phyloP scores from a whole-genome alignment of 2,113 vertebrate genomes.

The Ctenomys sociabilis region DNA sequence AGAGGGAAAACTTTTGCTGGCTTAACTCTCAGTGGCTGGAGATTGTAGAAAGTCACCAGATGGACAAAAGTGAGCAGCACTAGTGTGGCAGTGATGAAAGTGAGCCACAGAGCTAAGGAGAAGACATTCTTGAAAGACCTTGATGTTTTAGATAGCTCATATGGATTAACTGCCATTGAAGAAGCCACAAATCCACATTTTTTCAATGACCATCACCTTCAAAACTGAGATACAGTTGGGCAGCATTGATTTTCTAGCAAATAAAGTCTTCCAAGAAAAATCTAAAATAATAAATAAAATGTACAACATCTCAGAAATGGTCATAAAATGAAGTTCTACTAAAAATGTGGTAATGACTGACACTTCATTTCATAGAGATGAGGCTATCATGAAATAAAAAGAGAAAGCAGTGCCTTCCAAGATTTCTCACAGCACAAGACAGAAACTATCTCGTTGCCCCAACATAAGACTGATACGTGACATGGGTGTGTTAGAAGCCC shows the following conservation, averaged over 20 bases:
- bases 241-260: constrained; percentile 88
- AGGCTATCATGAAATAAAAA: neutral
- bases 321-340: neutral
- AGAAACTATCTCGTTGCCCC: neutral
- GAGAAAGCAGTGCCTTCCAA: neutral
- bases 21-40: neutral
- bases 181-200: constrained; percentile 93
- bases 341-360: neutral
- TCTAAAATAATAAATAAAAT: neutral
- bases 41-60: neutral
- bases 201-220: constrained; percentile 90
- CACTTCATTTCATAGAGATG: neutral
- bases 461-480: rapidly evolving
- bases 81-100: neutral
- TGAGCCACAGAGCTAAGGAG: neutral
- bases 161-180: constrained; percentile 92
- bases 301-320: neutral
- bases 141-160: constrained; percentile 77
- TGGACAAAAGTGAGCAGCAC: neutral
- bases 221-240: constrained; percentile 92
- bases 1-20: neutral
- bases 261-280: constrained; percentile 80
- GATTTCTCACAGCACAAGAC: neutral
- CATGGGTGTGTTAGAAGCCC: neutral
- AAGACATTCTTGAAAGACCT: neutral